Evolutionary conservation across 2,797 vertebrate genomes (phyloP), one percentile per base, ranked within the genome.

Genomic region (Gymnodraco acuticeps): DNA sequence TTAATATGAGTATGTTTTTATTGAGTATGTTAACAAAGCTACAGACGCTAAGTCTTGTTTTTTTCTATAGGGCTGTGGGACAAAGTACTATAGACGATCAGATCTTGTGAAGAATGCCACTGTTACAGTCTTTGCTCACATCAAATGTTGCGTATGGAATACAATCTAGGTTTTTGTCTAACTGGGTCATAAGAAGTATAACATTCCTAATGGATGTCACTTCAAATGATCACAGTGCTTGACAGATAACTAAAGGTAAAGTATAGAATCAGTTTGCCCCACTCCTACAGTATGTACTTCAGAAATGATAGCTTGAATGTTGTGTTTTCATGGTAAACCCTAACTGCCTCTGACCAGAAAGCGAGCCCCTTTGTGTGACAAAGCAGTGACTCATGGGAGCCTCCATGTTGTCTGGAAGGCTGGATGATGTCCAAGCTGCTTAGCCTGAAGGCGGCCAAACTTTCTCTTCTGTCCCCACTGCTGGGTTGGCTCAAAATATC

Each of bases 401-500:
- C 77, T 84, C 77, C 51, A 53, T 80, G 85, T 73, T 87, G 80
- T 79, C 82, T 82, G 48, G 69, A 70, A 82, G 86, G 55, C 75
- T 91, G 88, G 87, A 86, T 73, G 71, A 83, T 61, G 85, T 92
- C 90, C 90, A 87, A 89, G 85, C 86, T 70, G 82, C 87, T 89
- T 87, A 84, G 73, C 87, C 86, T 48, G 75, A 69, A 83, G 87
- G 87, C 53, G 7, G 73, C 85, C 82, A 83, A 83, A 88, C 78
- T 83, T 87, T 76, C 70, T 81, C 54, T 87, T 82, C 63, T 62
- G 60, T 80, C 73, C 62, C 77, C 43, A 14, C 64, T 78, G 83
- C 75, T 63, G 73, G 74, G 70, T 52, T 70, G 66, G 62, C 59
- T 77, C 69, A 80, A 82, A 76, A 85, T 83, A 80, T 76, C 19